A percentile compares a stretch with the other conserved stretches of the same genome.
These are phyloP conservation scores for Xyrichtys novacula DNA, from an alignment of 2,797 vertebrate species.

Conservation along the genomic window DNA sequence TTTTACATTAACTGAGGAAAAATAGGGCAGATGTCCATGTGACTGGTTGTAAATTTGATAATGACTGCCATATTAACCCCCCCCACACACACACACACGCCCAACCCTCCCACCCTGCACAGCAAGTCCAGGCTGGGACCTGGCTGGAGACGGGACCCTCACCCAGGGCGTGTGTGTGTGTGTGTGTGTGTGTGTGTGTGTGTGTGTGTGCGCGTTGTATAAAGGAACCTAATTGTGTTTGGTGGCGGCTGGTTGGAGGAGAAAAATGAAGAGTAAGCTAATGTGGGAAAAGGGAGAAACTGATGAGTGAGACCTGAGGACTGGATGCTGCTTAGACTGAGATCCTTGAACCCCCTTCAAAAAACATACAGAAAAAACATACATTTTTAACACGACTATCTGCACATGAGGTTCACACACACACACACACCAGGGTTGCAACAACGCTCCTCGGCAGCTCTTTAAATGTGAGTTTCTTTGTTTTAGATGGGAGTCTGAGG, in stretches of 20 bases:
- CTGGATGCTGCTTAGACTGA: no score
- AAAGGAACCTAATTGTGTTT: constrained; percentile 53
- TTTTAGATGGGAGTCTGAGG: no score
- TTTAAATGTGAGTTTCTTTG: no score
- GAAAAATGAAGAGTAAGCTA: constrained; percentile 34
- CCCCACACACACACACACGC: constrained; percentile 3
- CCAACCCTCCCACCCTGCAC: neutral
- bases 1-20: constrained; percentile 85
- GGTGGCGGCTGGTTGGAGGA: constrained; percentile 47
- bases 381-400: no score
- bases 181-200: constrained; percentile 22
- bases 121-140: constrained; percentile 77
- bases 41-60: constrained; percentile 90
- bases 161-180: constrained; percentile 29
- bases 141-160: constrained; percentile 84
- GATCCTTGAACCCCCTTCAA: no score
- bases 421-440: no score
- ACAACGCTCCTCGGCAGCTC: no score
- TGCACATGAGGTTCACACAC: no score
- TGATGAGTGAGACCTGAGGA: neutral
- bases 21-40: constrained; percentile 93
- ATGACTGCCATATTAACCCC: constrained; percentile 87
- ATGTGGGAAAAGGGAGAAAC: constrained; percentile 30
- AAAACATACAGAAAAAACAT: no score
- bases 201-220: constrained; percentile 35